A percentile compares a stretch with the other conserved stretches of the same genome.
These are phyloP conservation scores for Remorina albescens DNA, from an alignment of 2,797 vertebrate genomes.

Conservation along the genomic window DNA sequence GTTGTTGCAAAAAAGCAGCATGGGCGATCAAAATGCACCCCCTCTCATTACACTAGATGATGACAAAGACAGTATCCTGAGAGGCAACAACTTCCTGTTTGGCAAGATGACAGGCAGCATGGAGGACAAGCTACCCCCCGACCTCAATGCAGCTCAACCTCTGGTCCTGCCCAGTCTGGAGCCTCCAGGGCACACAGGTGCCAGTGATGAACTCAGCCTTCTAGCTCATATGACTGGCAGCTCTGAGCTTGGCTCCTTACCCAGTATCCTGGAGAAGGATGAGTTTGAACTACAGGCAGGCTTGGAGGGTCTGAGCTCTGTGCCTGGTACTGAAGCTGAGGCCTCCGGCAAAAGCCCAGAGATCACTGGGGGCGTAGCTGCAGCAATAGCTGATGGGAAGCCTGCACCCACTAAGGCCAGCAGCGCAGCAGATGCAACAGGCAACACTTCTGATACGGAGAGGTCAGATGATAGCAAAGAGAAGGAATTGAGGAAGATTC, in stretches of 20 bases:
- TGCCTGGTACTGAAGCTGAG: slow-evolving; percentile 79
- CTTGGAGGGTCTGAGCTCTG: slow-evolving; percentile 83
- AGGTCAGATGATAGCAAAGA: slow-evolving; percentile 91
- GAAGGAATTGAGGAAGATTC: slow-evolving; percentile 93
- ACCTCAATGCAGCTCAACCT: slow-evolving; percentile 87
- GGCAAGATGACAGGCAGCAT: slow-evolving; percentile 84
- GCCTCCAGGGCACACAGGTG: slow-evolving; percentile 81
- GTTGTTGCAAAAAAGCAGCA: slow-evolving; percentile 80
- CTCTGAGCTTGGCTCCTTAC: slow-evolving; percentile 86
- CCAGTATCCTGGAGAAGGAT: slow-evolving; percentile 89
- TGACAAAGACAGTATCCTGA: slow-evolving; percentile 90
- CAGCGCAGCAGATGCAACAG: slow-evolving; percentile 82
- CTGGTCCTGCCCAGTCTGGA: slow-evolving; percentile 86
- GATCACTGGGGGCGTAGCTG: slow-evolving; percentile 80
- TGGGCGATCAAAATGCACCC: slow-evolving; percentile 88
- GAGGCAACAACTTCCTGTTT: slow-evolving; percentile 89
- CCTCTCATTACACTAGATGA: slow-evolving; percentile 95
- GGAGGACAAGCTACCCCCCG: slow-evolving; percentile 90
- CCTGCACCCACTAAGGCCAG: slow-evolving; percentile 61
- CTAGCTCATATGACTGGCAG: slow-evolving; percentile 88
- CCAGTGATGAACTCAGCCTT: slow-evolving; percentile 89
- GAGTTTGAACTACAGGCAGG: slow-evolving; percentile 91
- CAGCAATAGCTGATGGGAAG: slow-evolving; percentile 77
- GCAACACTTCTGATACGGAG: slow-evolving; percentile 89
- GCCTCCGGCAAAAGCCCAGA: slow-evolving; percentile 81